Evolutionary conservation across 2,797 vertebrate species (phyloP), one percentile per base, ranked within the genome.

Genomic region (Pangasius larnaudii): DNA sequence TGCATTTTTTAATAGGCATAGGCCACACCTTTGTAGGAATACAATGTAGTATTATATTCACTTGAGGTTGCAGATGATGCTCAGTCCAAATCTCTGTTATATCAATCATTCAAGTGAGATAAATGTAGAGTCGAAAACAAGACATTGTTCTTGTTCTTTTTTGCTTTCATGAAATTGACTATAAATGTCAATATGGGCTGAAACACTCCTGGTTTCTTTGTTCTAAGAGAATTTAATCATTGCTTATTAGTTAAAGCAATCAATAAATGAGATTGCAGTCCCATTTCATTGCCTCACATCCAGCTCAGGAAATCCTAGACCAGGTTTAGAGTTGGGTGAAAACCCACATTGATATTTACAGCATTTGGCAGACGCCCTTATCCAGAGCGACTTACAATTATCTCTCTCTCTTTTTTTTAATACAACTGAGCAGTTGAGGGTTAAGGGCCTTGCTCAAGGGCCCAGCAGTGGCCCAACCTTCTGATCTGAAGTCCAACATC

Each of bases 261-360:
- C 24, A 75, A 77, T 77, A 85, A 88, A 61, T 67, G 49, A 51
- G 53, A 87, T 10, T 74, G n/a, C 3, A 51, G 11, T n/a, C n/a
- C 6, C 30, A 61, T 83, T 87, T 75, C 36, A 77, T 51, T 84
- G 71, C n/a, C 22, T 85, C 11, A 63, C 18, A 51, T 71, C 24
- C 24, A 74, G 11, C 18, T 72, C 42, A 87, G 79, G 65, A 82
- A 87, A 71, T n/a, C 56, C 67, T 30, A 63, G 59, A 71, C 30
- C 36, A 46, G 3, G 39, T 16, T 46, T 16, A 30, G 16, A 33
- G 36, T 16, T 79, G n/a, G 16, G 36, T 33, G 59, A 30, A 85
- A 80, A 22, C 67, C 61, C 61, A 71, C 18, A n/a, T n/a, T n/a
- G n/a, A n/a, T n/a, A n/a, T n/a, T n/a, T n/a, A n/a, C n/a, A n/a